Base-by-base conservation (phyloP, 2,888 invertebrate genomes). In the Coenonympha arcania region DNA sequence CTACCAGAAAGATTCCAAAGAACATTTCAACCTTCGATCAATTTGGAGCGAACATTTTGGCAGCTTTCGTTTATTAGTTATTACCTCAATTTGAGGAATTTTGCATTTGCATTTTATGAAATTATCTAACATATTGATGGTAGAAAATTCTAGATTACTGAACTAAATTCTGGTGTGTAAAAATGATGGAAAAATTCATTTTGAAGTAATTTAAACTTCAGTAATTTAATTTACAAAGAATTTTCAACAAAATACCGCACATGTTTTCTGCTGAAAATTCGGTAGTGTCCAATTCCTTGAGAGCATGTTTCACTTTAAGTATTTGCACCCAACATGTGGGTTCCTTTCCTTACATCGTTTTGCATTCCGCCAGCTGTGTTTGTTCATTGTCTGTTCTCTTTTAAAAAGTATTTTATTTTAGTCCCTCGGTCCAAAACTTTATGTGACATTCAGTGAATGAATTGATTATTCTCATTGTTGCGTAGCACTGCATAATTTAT, bases 301-400 rank as follows among this genome's bases (percentile, higher is more conserved):
- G 40, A 47, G 43, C 46, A 55, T 49, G 42, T 52, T 41, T 41
- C 48, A 22, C 46, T 48, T 40, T 46, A 43, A 42, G 46, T 47
- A 44, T 42, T 55, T 50, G 48, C 37, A 31, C 48, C 50, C 50
- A 43, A 50, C 50, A 45, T 51, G 55, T 52, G 57, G 50, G 51
- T 72, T 50, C 36, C 68, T 73, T 64, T 65, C 66, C 71, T 70
- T 70, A 69, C 71, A 72, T 81, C 75, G 73, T 84, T 85, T 86
- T 84, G 80, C 83, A 84, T 86, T 83, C 84, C 75, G 59, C 76
- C 82, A 82, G 76, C 80, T 82, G 80, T 79, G 81, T 82, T 84
- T 79, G 82, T 75, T 85, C 85, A 83, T 84, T 84, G 85, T 84
- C 81, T 82, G 76, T 71, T 70, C 62, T 75, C 84, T 78, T 79